Base-by-base conservation (phyloP, 2,888 invertebrate species). In the Sepioteuthis lessoniana region DNA sequence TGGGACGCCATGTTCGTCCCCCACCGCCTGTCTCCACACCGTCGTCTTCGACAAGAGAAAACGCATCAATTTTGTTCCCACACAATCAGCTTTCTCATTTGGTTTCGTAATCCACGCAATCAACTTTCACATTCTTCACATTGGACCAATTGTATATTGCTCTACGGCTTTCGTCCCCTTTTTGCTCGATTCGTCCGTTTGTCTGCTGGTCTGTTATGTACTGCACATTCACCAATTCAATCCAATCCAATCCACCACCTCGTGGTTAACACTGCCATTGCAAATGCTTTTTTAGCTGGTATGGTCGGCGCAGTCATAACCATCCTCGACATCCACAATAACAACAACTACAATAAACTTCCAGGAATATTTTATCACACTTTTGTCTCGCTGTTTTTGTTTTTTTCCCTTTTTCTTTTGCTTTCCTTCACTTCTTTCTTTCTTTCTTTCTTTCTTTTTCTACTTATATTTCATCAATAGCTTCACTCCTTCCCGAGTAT, bases 51-150 rank as follows among this genome's bases (percentile, higher is more conserved):
- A 35, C 76, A 76, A 76, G 76, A 76, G 76, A 76, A 76, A 42
- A 21, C 4, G 13, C 76, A 76, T 76, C 76, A 76, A 76, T 76
- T 35, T 76, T n/a, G 76, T n/a, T 76, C 16, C 16, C 76, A 76
- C 76, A 76, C n/a, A 76, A n/a, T 76, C 76, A 76, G 76, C n/a
- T 76, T 55, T n/a, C 76, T 76, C 76, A 76, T 76, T 76, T 76
- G 76, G n/a, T 76, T 35, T n/a, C 76, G 76, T 76, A 76, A 76
- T 76, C 76, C 76, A 76, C n/a, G 76, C 76, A 76, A 76, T 76
- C 76, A 35, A 76, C n/a, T 76, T 76, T n/a, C 76, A n/a, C n/a
- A 76, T 76, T n/a, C 76, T n/a, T 76, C n/a, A 76, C n/a, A 35
- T 13, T 76, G n/a, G 76, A 13, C n/a, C 76, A 76, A 76, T 76